A percentile compares a stretch with the other conserved stretches of the same genome.
Conservation (phyloP, 2,113 vertebrate genomes). For the Megaptera novaeangliae region DNA sequence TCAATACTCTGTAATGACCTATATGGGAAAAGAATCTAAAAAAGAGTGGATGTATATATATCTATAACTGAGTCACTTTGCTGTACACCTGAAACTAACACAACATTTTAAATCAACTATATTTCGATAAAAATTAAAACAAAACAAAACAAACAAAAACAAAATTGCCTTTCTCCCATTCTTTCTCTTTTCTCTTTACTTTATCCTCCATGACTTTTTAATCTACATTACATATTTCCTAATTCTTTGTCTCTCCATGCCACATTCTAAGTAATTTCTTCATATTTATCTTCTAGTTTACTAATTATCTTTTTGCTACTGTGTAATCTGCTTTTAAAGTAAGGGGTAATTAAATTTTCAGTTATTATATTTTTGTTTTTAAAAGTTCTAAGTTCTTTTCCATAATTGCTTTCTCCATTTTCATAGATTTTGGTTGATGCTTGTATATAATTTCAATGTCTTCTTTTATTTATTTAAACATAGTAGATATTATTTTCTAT, state of each 20-base stretch:
- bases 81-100: background rate
- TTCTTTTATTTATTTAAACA: background rate
- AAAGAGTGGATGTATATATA: background rate
- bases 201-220: background rate
- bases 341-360: background rate
- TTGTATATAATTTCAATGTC: background rate
- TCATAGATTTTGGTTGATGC: background rate
- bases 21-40: too few species aligned
- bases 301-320: background rate
- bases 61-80: background rate
- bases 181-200: background rate
- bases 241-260: background rate
- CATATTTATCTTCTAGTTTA: background rate
- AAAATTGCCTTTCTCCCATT: background rate
- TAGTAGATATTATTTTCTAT: background rate
- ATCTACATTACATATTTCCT: background rate
- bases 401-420: background rate
- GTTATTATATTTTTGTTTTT: background rate
- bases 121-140: background rate
- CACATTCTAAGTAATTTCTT: background rate
- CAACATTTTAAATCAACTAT: background rate
- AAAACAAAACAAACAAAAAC: too few species aligned
- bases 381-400: background rate
- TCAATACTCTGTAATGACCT: too few species aligned
- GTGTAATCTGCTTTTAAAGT: background rate